These are phyloP conservation scores for Neolamprologus fasciatus DNA, from an alignment of 2,113 vertebrate genomes.

Conservation along the genomic window DNA sequence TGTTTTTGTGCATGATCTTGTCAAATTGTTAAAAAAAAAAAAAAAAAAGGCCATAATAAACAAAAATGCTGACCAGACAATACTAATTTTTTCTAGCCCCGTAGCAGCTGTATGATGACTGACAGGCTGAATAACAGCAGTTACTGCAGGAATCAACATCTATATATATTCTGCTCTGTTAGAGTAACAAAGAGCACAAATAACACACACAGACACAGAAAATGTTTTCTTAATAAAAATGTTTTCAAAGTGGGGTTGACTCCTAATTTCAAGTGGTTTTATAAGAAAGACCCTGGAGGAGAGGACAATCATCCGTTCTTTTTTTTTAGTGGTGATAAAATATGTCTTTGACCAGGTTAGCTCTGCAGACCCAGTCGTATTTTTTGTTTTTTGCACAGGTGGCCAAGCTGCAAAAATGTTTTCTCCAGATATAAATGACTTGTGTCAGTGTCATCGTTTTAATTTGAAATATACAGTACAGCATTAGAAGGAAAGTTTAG, in stretches of 20 bases:
- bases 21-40: background rate
- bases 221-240: background rate
- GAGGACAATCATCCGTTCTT: background rate
- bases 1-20: background rate
- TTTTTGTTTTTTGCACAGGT: background rate
- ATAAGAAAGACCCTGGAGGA: background rate
- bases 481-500: background rate
- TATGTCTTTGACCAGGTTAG: background rate
- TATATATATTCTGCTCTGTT: background rate
- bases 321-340: background rate
- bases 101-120: background rate
- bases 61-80: accelerated
- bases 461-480: background rate
- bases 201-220: background rate
- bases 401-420: background rate
- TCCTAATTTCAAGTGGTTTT: background rate
- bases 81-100: accelerated
- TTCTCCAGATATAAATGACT: background rate
- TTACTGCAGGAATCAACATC: background rate
- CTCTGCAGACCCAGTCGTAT: background rate
- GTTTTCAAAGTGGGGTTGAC: background rate
- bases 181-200: background rate
- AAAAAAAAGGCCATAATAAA: background rate
- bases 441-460: background rate
- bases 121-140: background rate